Conservation (phyloP, 2,888 invertebrate species). For the Ophioninae sp. region DNA sequence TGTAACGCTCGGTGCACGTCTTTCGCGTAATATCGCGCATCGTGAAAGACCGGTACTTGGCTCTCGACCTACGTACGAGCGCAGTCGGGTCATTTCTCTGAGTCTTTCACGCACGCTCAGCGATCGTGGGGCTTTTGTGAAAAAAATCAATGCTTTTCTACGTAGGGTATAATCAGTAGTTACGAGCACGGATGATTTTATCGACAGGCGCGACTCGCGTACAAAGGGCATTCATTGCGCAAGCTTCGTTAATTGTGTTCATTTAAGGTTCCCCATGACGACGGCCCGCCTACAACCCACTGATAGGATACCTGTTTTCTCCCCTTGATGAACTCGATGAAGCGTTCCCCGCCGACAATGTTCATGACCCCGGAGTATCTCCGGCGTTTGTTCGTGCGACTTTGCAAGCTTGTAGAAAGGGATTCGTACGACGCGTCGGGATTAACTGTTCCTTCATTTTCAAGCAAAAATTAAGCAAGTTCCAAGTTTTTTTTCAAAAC, state of each 20-base stretch:
- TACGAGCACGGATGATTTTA: background rate
- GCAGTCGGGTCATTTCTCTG: background rate
- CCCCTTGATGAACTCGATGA: background rate
- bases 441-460: too few relatives aligned
- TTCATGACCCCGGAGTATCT: background rate
- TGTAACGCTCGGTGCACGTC: conserved; percentile 28
- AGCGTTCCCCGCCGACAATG: background rate
- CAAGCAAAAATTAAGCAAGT: too few relatives aligned
- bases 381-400: background rate
- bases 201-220: background rate
- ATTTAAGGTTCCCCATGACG: background rate
- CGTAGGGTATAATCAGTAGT: background rate
- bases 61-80: background rate
- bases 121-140: background rate
- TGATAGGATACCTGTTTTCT: background rate
- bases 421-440: too few relatives aligned
- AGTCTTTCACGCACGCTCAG: background rate
- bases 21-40: background rate
- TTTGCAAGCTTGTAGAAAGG: too few relatives aligned
- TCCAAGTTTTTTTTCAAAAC: too few relatives aligned
- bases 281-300: background rate
- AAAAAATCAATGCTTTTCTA: background rate
- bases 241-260: background rate
- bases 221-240: background rate
- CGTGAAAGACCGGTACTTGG: background rate